Base-by-base conservation (phyloP, 2,888 invertebrate genomes). In the Baccha elongata region DNA sequence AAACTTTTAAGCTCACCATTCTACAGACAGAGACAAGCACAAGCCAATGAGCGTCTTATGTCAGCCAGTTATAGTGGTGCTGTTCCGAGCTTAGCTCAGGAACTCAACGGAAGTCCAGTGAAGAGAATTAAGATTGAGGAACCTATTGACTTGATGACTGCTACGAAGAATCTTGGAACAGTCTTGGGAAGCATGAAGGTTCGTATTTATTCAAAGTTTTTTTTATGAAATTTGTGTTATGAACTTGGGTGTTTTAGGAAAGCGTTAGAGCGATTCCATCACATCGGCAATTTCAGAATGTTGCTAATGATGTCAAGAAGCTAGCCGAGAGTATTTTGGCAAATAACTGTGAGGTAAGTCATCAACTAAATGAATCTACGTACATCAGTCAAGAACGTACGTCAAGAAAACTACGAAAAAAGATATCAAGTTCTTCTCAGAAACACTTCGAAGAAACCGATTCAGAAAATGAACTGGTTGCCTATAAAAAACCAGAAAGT, bases 261-360 rank as follows among this genome's bases (percentile, higher is more conserved):
- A 87, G 87, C 2, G 88, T 87, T 35, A 83, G 78, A 3, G 86
- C 84, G 55, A 85, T 89, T 8, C 90, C 90, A 7, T 86, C 89
- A 2, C 88, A 90, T 85, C 87, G 86, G 79, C 87, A 89, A 60
- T 90, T 89, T 73, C 87, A 88, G 68, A 86, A 80, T 40, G 88
- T 89, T 15, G 89, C 89, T 3, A 87, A 87, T 29, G 89, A 89
- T 83, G 89, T 89, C 2, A 90, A 89, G 84, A 88, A 88, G 29
- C 65, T 89, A 71, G 89, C 89, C 35, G 89, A 89, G 48, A 85
- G 86, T 19, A 71, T 89, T 17, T 86, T 89, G 35, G 86, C 86
- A 29, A 86, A 87, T 71, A 79, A 74, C 23, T 60, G 86, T 79
- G 73, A 87, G 85, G 72, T 78, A 78, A 78, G 72, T 83, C 44